A percentile compares a stretch with the other conserved stretches of the same genome.
Conservation (phyloP, 1,140 invertebrate genomes). For the Sitodiplosis mosellana region DNA sequence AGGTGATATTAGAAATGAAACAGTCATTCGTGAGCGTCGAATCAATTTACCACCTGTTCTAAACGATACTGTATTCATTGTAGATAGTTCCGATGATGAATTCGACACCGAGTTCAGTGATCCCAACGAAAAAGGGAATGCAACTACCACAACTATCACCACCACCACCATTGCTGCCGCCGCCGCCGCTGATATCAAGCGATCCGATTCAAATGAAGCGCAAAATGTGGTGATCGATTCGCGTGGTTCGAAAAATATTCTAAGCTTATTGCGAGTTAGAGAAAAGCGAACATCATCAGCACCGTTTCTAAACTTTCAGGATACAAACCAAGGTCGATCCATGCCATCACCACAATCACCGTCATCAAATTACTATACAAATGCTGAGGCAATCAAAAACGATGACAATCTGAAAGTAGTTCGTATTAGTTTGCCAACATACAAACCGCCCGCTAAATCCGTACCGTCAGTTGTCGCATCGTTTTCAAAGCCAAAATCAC, state of each 20-base stretch:
- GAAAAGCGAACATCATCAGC: neutral
- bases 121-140: neutral
- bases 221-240: neutral
- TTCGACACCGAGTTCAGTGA: neutral
- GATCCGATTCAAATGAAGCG: neutral
- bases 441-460: slow-evolving; percentile 9
- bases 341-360: too few relatives aligned
- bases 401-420: slow-evolving; percentile 16
- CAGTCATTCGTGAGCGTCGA: neutral
- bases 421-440: slow-evolving; percentile 22
- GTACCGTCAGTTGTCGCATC: slow-evolving; percentile 2
- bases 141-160: too few relatives aligned
- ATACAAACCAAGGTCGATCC: neutral
- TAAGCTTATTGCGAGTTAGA: neutral
- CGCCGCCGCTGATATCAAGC: neutral
- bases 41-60: neutral
- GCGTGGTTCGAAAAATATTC: neutral
- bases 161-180: neutral
- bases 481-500: neutral
- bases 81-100: neutral
- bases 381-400: neutral
- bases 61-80: neutral
- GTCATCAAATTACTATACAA: neutral
- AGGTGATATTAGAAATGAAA: neutral
- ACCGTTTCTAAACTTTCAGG: too few relatives aligned